Percentiles rank a stretch among this genome's conserved stretches.
phyloP scores from a whole-genome alignment of 1,140 invertebrate species.

The Eulimnadia texana region DNA sequence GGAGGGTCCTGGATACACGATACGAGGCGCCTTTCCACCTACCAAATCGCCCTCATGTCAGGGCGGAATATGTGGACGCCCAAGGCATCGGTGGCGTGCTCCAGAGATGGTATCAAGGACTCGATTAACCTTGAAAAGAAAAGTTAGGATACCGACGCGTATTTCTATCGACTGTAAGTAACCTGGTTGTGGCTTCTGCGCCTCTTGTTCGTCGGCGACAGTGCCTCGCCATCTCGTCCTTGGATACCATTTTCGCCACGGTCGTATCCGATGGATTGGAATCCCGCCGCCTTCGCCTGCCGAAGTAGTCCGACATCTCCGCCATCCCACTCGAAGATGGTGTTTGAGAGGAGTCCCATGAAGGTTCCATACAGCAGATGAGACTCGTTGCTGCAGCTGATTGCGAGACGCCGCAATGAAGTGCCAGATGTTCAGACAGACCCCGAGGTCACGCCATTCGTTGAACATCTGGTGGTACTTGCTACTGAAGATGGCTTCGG shows the following conservation, averaged over 20 bases:
- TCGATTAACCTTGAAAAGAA: neutral
- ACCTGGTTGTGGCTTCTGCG: too few relatives aligned
- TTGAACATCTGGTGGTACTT: neutral
- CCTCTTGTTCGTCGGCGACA: too few relatives aligned
- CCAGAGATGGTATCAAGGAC: neutral
- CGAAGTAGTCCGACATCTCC: neutral
- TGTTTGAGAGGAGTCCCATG: neutral
- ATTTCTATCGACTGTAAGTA: too few relatives aligned
- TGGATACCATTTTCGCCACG: too few relatives aligned
- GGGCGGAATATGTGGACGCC: neutral
- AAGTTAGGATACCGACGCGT: too few relatives aligned
- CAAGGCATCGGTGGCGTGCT: neutral
- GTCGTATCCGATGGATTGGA: too few relatives aligned
- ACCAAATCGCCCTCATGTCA: neutral
- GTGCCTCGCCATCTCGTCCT: too few relatives aligned
- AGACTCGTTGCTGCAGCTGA: neutral
- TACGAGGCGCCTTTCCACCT: neutral
- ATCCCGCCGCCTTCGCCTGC: neutral
- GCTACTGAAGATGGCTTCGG: neutral
- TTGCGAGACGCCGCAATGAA: neutral
- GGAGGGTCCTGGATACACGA: neutral
- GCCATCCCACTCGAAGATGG: neutral
- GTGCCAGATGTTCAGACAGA: neutral
- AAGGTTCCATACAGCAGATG: neutral
- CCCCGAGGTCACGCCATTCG: neutral